phyloP scores from a whole-genome alignment of 92 coral and sea anemone species.

The Porites rus region DNA sequence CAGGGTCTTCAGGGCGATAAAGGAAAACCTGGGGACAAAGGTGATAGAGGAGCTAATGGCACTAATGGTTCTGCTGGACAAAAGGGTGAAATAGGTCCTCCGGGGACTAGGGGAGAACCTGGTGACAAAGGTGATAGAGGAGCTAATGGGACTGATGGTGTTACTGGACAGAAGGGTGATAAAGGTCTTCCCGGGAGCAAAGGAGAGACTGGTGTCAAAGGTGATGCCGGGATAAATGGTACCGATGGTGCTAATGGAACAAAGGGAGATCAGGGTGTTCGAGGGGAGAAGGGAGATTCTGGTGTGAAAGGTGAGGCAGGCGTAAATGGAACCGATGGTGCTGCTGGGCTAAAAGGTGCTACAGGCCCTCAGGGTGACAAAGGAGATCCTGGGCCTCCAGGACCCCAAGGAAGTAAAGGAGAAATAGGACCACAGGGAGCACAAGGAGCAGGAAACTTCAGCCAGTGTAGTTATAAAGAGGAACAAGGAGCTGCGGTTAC shows the following conservation, averaged over 20 bases:
- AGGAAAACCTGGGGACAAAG: no score
- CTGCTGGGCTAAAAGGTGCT: neutral
- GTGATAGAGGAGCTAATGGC: neutral
- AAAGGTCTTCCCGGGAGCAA: no score
- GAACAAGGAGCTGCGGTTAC: no score
- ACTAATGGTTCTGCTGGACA: no score
- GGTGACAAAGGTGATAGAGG: neutral
- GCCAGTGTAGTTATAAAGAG: neutral
- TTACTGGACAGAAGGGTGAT: no score
- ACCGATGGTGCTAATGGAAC: neutral
- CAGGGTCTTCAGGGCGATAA: no score
- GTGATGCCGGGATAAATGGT: no score
- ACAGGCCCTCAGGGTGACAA: neutral
- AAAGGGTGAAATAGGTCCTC: no score
- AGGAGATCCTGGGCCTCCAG: neutral
- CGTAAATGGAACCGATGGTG: neutral
- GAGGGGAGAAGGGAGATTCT: constrained; percentile 31
- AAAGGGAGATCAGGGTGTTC: neutral
- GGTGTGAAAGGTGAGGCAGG: neutral
- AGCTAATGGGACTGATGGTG: neutral
- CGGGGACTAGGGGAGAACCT: no score
- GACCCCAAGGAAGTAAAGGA: neutral
- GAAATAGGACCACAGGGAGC: neutral
- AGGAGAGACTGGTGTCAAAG: constrained; percentile 10
- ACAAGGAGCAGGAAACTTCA: neutral